Conservation (phyloP, 2,797 vertebrate species). For the Bryconaethiops microstoma region DNA sequence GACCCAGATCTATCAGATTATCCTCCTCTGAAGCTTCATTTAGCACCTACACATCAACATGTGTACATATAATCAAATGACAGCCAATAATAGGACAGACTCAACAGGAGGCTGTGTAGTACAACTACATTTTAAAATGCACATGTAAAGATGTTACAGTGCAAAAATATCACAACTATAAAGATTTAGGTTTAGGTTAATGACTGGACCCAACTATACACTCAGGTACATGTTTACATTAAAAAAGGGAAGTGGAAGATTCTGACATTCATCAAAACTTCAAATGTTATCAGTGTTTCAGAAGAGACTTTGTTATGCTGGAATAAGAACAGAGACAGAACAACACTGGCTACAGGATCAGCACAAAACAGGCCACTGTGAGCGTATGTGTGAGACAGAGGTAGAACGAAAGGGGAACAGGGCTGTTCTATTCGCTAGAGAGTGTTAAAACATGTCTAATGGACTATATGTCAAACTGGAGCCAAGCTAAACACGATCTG, state of each 20-base stretch:
- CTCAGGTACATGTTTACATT: constrained; percentile 10
- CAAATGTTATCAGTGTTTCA: neutral
- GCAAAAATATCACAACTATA: too few species aligned
- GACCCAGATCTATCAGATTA: constrained; percentile 96
- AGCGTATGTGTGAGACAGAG: neutral
- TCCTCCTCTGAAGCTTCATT: constrained; percentile 92
- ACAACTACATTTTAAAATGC: too few species aligned
- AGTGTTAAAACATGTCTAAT: constrained; percentile 48
- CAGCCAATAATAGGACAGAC: neutral
- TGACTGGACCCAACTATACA: neutral
- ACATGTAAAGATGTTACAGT: too few species aligned
- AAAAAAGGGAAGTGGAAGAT: neutral
- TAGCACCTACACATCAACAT: constrained; percentile 79
- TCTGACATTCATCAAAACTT: neutral
- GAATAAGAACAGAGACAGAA: constrained; percentile 11
- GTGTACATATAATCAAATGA: neutral
- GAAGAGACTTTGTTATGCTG: neutral
- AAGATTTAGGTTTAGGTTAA: too few species aligned
- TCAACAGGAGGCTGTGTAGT: neutral
- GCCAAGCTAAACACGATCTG: neutral
- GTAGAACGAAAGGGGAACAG: neutral
- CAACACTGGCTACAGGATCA: neutral
- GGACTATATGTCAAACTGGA: neutral
- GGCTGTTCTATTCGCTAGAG: constrained; percentile 32
- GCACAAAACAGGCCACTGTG: constrained; percentile 20